Evolutionary conservation across 2,797 vertebrate species (phyloP), one percentile per base, ranked within the genome.

Genomic region (Adrianichthys oophorus): DNA sequence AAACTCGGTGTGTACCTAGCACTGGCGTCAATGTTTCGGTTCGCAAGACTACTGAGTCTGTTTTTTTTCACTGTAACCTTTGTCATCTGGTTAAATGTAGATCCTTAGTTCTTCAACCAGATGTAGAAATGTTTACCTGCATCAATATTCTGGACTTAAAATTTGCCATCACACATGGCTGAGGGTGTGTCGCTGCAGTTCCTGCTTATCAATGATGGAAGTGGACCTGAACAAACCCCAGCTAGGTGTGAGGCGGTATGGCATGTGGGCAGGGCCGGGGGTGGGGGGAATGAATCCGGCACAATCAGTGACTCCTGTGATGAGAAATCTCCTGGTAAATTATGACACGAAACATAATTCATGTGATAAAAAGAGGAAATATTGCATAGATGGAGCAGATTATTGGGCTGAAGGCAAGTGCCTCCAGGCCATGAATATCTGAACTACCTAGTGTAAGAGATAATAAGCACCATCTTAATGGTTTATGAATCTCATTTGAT

Each of bases 381-480:
- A 85, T 82, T 84, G 77, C 83, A 83, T 73, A 70, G 78, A 86
- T 81, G 72, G 73, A 84, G 62, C 65, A 74, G 82, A 88, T 88
- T 89, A 89, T 87, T 75, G 74, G 80, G 84, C 68, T 78, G 78
- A 81, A 85, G 80, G 69, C 55, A 13, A 65, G 47, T 71, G 83
- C 79, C 84, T 86, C 61, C 68, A 82, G 81, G 81, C 87, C 81
- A 87, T 87, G 86, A 88, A 87, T 86, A 88, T 86, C 80, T 84
- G 62, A 86, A 87, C 72, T 85, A 86, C 82, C 80, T 74, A 64
- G 79, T 85, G 60, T 71, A 78, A 83, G 84, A 84, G 86, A 87
- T 90, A 87, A 90, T 91, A 88, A 87, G 85, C 76, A 85, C 81
- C 86, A 85, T 84, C 84, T 86, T 89, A 89, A 89, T 88, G 87